phyloP scores from a whole-genome alignment of 2,797 vertebrate genomes.

The Hydrolagus colliei region DNA sequence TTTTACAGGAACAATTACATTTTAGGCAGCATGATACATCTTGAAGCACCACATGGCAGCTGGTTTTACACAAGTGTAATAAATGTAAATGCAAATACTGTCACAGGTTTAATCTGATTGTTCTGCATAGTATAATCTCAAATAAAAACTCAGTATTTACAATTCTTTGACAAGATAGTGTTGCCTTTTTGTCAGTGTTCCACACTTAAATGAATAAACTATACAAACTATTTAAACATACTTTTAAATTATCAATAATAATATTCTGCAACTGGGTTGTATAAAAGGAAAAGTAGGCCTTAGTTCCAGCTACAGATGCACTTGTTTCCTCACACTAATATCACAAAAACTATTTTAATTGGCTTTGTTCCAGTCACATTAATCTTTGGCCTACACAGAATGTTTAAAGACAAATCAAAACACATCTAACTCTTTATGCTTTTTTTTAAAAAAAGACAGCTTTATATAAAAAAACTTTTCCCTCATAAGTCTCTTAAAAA shows the following conservation, averaged over 20 bases:
- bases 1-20: conserved; percentile 29
- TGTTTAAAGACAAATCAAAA: background rate
- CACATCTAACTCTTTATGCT: background rate
- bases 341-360: background rate
- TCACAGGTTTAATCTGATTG: background rate
- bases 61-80: background rate
- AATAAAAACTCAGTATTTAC: conserved; percentile 12
- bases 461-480: background rate
- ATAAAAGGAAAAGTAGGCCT: background rate
- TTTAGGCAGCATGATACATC: conserved; percentile 11
- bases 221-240: background rate
- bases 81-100: background rate
- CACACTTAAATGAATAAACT: conserved; percentile 20
- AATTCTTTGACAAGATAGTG: no score
- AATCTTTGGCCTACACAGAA: conserved; percentile 3
- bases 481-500: background rate
- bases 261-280: background rate
- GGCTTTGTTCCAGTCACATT: conserved; percentile 8
- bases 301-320: conserved; percentile 6
- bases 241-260: conserved; percentile 14
- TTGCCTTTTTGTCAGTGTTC: background rate
- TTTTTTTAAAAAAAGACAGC: background rate
- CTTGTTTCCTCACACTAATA: background rate
- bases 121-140: conserved; percentile 4
- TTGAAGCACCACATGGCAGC: background rate